phyloP scores from a whole-genome alignment of 2,113 vertebrate genomes.

The Butastur rufipennis region DNA sequence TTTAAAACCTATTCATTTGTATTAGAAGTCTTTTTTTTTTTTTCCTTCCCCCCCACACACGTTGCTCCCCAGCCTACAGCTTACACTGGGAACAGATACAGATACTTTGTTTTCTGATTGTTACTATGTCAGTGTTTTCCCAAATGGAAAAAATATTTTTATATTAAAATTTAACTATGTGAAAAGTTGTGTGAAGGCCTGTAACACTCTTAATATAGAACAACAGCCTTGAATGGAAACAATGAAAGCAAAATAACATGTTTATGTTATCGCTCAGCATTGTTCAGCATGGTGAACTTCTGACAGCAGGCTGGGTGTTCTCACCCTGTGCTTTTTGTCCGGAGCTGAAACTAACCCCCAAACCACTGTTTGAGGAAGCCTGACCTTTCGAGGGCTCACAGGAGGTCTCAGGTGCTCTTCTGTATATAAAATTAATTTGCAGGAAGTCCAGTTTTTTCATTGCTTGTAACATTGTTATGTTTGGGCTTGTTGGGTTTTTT shows the following conservation, averaged over 20 bases:
- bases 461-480: background rate
- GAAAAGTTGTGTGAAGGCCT: background rate
- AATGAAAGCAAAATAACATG: background rate
- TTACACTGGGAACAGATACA: background rate
- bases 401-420: background rate
- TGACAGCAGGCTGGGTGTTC: background rate
- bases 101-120: background rate
- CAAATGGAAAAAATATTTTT: background rate
- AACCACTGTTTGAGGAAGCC: background rate
- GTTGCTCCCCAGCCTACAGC: background rate
- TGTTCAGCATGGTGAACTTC: background rate
- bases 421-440: background rate
- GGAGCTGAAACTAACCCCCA: background rate
- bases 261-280: background rate
- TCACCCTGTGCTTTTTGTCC: background rate
- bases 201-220: background rate
- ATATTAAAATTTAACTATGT: background rate
- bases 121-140: background rate
- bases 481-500: background rate
- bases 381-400: background rate
- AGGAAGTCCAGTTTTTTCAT: background rate
- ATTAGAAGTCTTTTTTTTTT: background rate
- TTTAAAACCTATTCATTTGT: background rate
- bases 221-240: background rate
- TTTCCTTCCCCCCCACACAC: fast-evolving